These are phyloP conservation scores for Coreius guichenoti DNA, from an alignment of 2,797 vertebrate species.

Conservation along the genomic window DNA sequence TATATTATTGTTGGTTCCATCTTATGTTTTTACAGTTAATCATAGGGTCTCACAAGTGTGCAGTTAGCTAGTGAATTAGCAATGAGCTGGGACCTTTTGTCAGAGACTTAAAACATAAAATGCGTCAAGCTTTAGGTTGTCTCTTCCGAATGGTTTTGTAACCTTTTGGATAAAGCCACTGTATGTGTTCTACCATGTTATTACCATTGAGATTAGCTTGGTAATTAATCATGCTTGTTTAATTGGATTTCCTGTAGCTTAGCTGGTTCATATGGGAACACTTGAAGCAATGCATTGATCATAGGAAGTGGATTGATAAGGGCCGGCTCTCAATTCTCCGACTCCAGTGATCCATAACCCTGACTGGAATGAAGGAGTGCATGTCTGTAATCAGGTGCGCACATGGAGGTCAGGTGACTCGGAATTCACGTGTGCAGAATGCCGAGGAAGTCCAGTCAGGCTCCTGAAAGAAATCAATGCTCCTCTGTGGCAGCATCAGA, in stretches of 20 bases:
- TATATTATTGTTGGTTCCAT: neutral
- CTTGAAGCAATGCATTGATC: constrained; percentile 38
- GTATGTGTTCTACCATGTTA: constrained; percentile 22
- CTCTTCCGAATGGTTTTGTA: neutral
- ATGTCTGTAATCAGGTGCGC: constrained; percentile 38
- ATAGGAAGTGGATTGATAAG: constrained; percentile 51
- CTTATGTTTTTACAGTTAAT: neutral
- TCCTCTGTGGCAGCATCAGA: constrained; percentile 69
- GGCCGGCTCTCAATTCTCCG: constrained; percentile 20
- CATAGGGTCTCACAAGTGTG: neutral
- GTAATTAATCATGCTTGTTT: constrained; percentile 27
- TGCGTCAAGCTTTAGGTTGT: neutral
- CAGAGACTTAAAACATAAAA: neutral
- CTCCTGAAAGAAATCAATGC: constrained; percentile 75
- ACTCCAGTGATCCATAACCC: constrained; percentile 34
- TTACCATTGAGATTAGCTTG: constrained; percentile 37
- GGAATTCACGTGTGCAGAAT: constrained; percentile 63
- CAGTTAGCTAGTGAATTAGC: neutral
- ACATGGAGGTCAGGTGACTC: constrained; percentile 43
- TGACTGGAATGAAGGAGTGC: constrained; percentile 20
- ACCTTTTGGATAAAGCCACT: constrained; percentile 38
- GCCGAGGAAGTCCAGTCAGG: constrained; percentile 67
- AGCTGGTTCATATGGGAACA: constrained; percentile 33
- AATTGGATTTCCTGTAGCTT: constrained; percentile 39
- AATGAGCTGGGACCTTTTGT: neutral